These are phyloP conservation scores for Isichthys henryi DNA, from an alignment of 2,113 vertebrate species.

Conservation along the genomic window DNA sequence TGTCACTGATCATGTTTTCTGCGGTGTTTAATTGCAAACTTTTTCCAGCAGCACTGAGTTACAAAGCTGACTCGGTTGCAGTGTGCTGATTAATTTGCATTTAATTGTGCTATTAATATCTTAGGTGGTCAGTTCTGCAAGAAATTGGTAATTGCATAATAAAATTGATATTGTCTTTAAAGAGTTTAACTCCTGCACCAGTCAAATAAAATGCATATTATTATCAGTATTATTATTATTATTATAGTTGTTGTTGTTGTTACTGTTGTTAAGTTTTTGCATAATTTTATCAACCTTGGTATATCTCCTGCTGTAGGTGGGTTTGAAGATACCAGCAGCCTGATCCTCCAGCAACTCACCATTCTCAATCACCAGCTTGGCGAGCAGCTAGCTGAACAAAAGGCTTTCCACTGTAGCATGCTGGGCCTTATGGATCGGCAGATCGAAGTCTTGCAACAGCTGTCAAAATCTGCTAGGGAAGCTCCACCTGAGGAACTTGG, in stretches of 20 bases:
- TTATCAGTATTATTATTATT: neutral
- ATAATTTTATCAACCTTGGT: neutral
- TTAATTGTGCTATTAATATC: neutral
- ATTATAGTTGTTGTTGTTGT: no score
- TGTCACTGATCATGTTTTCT: neutral
- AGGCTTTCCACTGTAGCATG: slow-evolving; percentile 46
- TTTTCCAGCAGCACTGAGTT: neutral
- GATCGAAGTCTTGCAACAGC: slow-evolving; percentile 43
- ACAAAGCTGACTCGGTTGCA: neutral
- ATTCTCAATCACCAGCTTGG: slow-evolving; percentile 42
- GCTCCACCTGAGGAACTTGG: slow-evolving; percentile 11
- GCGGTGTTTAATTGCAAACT: neutral
- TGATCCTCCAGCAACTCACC: slow-evolving; percentile 41
- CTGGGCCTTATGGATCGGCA: slow-evolving; percentile 44
- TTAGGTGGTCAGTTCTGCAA: neutral
- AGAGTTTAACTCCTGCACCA: neutral
- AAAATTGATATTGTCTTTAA: neutral
- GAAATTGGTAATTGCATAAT: neutral
- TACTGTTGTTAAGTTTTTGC: neutral
- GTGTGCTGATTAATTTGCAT: neutral
- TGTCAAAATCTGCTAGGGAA: slow-evolving; percentile 32
- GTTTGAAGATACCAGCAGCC: slow-evolving; percentile 35
- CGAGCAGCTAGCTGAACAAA: slow-evolving; percentile 40
- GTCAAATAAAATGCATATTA: neutral
- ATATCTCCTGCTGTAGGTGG: slow-evolving; percentile 21